These are phyloP conservation scores for Neolamprologus tretocephalus DNA, from an alignment of 2,113 vertebrate genomes.

Conservation along the genomic window DNA sequence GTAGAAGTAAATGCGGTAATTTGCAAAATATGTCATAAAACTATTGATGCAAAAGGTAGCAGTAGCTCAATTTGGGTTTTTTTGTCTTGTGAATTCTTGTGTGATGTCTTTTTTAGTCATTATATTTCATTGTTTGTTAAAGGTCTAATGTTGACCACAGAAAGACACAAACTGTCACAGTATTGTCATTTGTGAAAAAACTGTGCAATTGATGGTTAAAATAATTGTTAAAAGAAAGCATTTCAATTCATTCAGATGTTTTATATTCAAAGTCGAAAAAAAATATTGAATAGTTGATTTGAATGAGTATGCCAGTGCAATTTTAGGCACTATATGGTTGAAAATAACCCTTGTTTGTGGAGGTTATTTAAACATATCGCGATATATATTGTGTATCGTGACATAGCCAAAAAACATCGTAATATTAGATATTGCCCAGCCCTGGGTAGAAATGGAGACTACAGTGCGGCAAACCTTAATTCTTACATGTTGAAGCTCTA, in stretches of 20 bases:
- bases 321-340: background rate
- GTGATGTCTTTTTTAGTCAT: background rate
- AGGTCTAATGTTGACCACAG: background rate
- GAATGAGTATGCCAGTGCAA: background rate
- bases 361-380: background rate
- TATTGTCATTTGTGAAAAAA: background rate
- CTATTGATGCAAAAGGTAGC: background rate
- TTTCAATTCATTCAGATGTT: background rate
- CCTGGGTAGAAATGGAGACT: background rate
- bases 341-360: background rate
- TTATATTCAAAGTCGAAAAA: background rate
- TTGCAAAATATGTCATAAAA: background rate
- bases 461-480: background rate
- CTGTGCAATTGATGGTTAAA: background rate
- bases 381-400: background rate
- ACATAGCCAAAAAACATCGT: background rate
- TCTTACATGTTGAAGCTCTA: background rate
- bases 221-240: background rate
- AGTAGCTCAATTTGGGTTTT: rapidly evolving
- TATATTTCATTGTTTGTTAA: background rate
- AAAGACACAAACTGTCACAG: background rate
- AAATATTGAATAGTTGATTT: background rate
- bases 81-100: background rate
- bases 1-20: background rate
- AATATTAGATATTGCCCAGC: background rate